phyloP scores from a whole-genome alignment of 2,888 invertebrate species.

The Idaea aversata region DNA sequence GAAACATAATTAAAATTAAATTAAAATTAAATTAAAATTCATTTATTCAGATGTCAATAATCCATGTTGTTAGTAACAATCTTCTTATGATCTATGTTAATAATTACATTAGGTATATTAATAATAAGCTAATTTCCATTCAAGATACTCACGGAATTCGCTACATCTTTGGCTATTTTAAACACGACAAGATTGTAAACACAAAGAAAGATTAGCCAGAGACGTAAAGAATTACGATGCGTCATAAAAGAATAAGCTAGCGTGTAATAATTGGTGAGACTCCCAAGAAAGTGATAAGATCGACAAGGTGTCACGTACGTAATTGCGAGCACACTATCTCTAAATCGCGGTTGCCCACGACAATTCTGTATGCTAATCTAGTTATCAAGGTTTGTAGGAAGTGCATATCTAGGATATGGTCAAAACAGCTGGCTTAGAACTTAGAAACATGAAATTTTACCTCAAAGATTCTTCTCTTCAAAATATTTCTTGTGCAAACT shows the following conservation, averaged over 20 bases:
- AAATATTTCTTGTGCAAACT: too few relatives aligned
- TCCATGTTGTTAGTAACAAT: too few relatives aligned
- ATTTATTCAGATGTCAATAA: too few relatives aligned
- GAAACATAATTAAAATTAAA: too few relatives aligned
- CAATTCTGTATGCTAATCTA: slow-evolving; percentile 68
- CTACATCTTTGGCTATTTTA: slow-evolving; percentile 6
- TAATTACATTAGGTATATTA: too few relatives aligned
- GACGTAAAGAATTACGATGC: neutral
- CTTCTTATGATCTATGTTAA: too few relatives aligned
- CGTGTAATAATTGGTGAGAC: slow-evolving; percentile 57
- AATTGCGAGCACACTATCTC: slow-evolving; percentile 62
- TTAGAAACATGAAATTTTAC: neutral
- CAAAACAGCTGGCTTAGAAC: slow-evolving; percentile 9
- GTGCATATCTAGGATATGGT: neutral
- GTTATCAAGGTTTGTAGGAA: slow-evolving; percentile 37
- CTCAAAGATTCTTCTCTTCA: neutral
- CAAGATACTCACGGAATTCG: neutral
- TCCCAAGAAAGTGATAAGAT: slow-evolving; percentile 52
- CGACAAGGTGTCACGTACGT: slow-evolving; percentile 74
- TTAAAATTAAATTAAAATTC: too few relatives aligned
- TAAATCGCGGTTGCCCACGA: slow-evolving; percentile 60
- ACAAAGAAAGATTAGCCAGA: neutral
- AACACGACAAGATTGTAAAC: neutral
- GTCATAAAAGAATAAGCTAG: neutral
- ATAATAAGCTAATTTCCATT: neutral